phyloP scores from a whole-genome alignment of 2,113 vertebrate genomes.

The Chelonoidis abingdonii region DNA sequence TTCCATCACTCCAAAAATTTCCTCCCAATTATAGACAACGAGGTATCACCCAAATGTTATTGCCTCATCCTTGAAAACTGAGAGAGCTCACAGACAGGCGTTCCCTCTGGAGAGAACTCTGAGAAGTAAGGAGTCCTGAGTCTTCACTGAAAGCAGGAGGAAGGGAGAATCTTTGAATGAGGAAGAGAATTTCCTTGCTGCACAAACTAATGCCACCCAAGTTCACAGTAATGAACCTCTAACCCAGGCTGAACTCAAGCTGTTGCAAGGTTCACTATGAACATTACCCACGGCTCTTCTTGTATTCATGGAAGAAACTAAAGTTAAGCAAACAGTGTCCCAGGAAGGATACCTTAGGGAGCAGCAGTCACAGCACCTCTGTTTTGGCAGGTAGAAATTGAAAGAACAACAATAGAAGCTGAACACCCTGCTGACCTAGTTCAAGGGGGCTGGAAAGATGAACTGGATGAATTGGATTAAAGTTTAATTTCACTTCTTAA shows the following conservation, averaged over 20 bases:
- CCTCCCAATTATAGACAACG: background rate
- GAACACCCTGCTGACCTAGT: background rate
- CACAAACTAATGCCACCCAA: background rate
- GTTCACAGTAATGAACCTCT: background rate
- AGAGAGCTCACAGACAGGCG: background rate
- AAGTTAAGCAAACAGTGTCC: background rate
- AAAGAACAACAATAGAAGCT: background rate
- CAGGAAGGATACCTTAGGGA: background rate
- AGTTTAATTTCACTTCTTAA: background rate
- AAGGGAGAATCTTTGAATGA: background rate
- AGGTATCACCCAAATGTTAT: background rate
- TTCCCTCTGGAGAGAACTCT: background rate
- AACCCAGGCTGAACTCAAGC: background rate
- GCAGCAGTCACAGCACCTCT: background rate
- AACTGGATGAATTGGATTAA: background rate
- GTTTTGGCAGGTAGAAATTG: background rate
- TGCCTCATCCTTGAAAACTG: background rate
- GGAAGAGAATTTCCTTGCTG: background rate
- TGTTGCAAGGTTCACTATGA: background rate
- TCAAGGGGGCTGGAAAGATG: background rate
- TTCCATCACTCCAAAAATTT: background rate
- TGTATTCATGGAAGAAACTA: background rate
- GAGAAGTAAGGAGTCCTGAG: background rate
- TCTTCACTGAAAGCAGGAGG: background rate
- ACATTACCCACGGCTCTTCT: background rate